A percentile compares a stretch with the other conserved stretches of the same genome.
Evolutionary conservation across 2,888 invertebrate species (phyloP).

Genomic region (Pheosia gnoma): DNA sequence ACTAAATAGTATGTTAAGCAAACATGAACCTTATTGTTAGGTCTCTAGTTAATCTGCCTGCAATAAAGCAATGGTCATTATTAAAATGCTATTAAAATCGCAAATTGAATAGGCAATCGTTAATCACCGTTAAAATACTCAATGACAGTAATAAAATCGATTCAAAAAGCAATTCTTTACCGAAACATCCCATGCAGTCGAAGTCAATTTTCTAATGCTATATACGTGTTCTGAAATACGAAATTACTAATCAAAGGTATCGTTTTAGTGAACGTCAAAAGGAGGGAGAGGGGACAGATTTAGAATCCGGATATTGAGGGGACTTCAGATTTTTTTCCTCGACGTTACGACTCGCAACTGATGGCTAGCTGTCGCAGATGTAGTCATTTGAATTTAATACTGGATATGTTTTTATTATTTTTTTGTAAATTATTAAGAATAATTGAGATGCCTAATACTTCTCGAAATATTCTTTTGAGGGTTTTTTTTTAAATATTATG

Average conservation of each 20-base stretch:
- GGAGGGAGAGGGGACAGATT: constrained; percentile 60
- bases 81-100: too few relatives aligned
- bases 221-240: constrained; percentile 41
- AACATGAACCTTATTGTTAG: too few relatives aligned
- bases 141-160: not conserved
- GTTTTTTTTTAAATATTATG: too few relatives aligned
- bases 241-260: constrained; percentile 62
- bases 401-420: constrained; percentile 30
- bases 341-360: constrained; percentile 53
- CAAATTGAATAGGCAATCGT: too few relatives aligned
- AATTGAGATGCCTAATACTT: too few relatives aligned
- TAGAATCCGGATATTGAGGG: constrained; percentile 75
- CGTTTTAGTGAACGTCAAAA: constrained; percentile 60
- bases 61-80: too few relatives aligned
- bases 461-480: too few relatives aligned
- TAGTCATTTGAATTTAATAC: constrained; percentile 13
- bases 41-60: too few relatives aligned
- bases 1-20: too few relatives aligned
- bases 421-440: not conserved
- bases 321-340: constrained; percentile 57
- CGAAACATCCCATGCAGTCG: constrained; percentile 30
- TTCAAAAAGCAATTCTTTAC: constrained; percentile 23
- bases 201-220: constrained; percentile 24
- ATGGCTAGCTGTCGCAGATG: constrained; percentile 41
- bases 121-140: too few relatives aligned